These are phyloP conservation scores for Siderastrea radians DNA, from an alignment of 92 coral and sea anemone species.

Conservation along the genomic window DNA sequence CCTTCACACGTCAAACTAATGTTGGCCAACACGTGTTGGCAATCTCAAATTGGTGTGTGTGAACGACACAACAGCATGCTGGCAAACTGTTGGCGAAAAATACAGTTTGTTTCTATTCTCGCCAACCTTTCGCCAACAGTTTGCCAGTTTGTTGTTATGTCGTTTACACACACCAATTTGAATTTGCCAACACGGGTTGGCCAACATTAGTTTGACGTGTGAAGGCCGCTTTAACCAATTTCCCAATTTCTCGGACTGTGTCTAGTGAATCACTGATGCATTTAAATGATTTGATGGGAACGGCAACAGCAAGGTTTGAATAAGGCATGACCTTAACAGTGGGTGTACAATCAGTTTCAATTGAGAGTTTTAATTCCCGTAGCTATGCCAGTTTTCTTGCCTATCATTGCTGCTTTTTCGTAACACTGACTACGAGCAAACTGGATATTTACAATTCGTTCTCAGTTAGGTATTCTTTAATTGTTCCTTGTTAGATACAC, in stretches of 20 bases:
- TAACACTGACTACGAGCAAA: constrained; percentile 26
- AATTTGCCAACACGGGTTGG: too few relatives aligned
- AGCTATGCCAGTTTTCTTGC: constrained; percentile 62
- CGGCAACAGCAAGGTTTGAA: constrained; percentile 52
- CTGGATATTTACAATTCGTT: constrained; percentile 25
- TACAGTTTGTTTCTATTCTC: too few relatives aligned
- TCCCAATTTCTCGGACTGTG: constrained; percentile 61
- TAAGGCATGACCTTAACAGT: not conserved
- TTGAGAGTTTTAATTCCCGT: constrained; percentile 61
- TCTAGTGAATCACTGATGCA: constrained; percentile 58
- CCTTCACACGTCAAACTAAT: too few relatives aligned
- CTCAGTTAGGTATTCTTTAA: constrained; percentile 31
- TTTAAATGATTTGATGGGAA: constrained; percentile 48
- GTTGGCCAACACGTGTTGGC: too few relatives aligned
- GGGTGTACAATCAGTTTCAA: constrained; percentile 57
- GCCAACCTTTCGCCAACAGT: too few relatives aligned
- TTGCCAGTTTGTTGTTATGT: too few relatives aligned
- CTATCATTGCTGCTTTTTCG: constrained; percentile 61
- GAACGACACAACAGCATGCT: too few relatives aligned
- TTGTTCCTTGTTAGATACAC: constrained; percentile 60
- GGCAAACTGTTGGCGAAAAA: too few relatives aligned
- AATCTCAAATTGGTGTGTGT: too few relatives aligned
- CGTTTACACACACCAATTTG: too few relatives aligned
- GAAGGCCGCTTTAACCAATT: not conserved
- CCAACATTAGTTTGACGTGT: too few relatives aligned